Base-by-base conservation (phyloP, 2,797 vertebrate genomes). In the Sebastes diploproa region DNA sequence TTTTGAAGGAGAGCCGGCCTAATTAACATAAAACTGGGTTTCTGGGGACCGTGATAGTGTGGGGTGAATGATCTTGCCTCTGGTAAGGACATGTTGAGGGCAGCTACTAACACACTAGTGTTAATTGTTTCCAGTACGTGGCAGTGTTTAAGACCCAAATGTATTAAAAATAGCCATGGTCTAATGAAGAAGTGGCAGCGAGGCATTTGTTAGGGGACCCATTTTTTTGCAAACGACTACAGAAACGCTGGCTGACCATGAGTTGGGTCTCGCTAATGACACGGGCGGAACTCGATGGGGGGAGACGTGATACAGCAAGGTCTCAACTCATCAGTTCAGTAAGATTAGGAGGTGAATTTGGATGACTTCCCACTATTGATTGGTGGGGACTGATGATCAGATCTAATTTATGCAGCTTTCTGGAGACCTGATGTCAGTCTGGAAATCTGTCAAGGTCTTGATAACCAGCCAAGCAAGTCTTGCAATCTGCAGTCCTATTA, bases 11-110 rank as follows among this genome's bases (percentile, higher is more conserved):
- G 97, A 97, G 75, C 87, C 89, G 95, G 94, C 96, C 96, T 95
- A 97, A 98, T 98, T 98, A 98, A 95, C 96, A 97, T 97, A 97
- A 96, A 96, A 95, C 91, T 89, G 83, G 95, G 93, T 96, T 97
- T 95, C 92, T 86, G 88, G 95, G 94, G 93, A 93, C 90, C 85
- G 22, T 30, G 85, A 85, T 83, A 76, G 95, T 94, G 92, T 95
- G 94, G 95, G 95, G 94, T 95, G 95, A 94, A 94, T 83, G 68
- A 92, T 97, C 95, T 97, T 96, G 96, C 96, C 97, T 97, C 94
- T 94, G 96, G 96, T 97, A 98, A 98, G 96, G 97, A 97, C 96
- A 92, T 82, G 91, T 93, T 94, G 93, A 95, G 96, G 95, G 94
- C 96, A 97, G 94, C 94, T 95, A 93, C 95, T 96, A 96, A 95